These are phyloP conservation scores for Lymantria dispar DNA, from an alignment of 2,888 invertebrate genomes.

Conservation along the genomic window DNA sequence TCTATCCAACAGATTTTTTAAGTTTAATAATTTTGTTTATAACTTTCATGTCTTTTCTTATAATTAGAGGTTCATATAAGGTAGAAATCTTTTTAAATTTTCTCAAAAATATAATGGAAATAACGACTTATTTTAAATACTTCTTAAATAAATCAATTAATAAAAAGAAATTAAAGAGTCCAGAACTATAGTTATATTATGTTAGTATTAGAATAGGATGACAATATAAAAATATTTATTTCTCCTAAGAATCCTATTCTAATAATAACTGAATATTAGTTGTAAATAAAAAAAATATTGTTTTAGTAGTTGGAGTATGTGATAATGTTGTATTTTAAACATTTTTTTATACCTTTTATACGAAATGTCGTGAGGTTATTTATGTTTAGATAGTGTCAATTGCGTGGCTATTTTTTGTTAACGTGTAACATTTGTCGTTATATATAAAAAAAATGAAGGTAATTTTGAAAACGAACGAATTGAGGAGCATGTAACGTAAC, in stretches of 20 bases:
- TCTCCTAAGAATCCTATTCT: slow-evolving; percentile 41
- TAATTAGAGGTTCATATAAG: too few species aligned
- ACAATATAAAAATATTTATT: slow-evolving; percentile 38
- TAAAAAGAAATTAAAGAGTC: slow-evolving; percentile 20
- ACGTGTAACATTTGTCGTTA: slow-evolving; percentile 44
- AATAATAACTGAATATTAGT: slow-evolving; percentile 35
- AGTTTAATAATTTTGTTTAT: too few species aligned
- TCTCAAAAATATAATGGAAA: too few species aligned
- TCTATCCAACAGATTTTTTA: too few species aligned
- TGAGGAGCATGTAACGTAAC: slow-evolving; percentile 25
- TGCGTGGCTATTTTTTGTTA: slow-evolving; percentile 47
- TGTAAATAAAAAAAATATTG: slow-evolving; percentile 42
- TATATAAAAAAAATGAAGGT: slow-evolving; percentile 45
- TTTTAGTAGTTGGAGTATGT: slow-evolving; percentile 28
- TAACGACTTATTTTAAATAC: background rate
- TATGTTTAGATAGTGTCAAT: slow-evolving; percentile 22
- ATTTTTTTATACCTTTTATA: slow-evolving; percentile 44
- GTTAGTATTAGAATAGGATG: slow-evolving; percentile 45
- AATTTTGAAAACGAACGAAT: slow-evolving; percentile 27
- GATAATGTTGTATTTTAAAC: slow-evolving; percentile 30
- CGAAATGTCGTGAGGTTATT: slow-evolving; percentile 38
- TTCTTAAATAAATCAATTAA: slow-evolving; percentile 11
- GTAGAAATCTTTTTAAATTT: too few species aligned
- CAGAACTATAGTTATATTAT: slow-evolving; percentile 23
- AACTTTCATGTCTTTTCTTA: too few species aligned